These are phyloP conservation scores for Selene dorsalis DNA, from an alignment of 2,797 vertebrate genomes.

Conservation along the genomic window DNA sequence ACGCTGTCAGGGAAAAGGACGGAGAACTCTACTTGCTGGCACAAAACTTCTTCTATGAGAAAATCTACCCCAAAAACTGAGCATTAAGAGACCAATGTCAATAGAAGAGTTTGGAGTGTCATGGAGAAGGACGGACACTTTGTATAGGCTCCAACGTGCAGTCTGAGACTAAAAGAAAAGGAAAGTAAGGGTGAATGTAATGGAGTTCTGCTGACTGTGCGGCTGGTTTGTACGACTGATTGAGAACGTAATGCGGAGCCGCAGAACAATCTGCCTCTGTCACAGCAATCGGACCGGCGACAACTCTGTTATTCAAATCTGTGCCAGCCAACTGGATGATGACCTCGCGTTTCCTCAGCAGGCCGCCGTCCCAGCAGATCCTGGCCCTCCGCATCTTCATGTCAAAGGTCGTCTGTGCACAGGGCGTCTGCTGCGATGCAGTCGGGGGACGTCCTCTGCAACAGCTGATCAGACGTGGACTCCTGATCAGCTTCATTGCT, in stretches of 20 bases:
- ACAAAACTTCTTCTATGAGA: slow-evolving; percentile 99
- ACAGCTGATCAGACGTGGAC: slow-evolving; percentile 36
- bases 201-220: slow-evolving; percentile 23
- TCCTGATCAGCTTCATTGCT: slow-evolving; percentile 29
- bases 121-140: not conserved
- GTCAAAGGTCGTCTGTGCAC: slow-evolving; percentile 49
- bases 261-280: slow-evolving; percentile 21
- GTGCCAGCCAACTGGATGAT: slow-evolving; percentile 52
- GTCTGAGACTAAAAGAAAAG: slow-evolving; percentile 20
- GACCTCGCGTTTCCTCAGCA: slow-evolving; percentile 44
- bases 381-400: slow-evolving; percentile 42
- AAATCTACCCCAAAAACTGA: slow-evolving; percentile 97
- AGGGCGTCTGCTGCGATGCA: slow-evolving; percentile 25
- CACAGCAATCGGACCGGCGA: not conserved
- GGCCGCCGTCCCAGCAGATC: slow-evolving; percentile 47
- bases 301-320: slow-evolving; percentile 25
- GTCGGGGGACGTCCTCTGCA: slow-evolving; percentile 19
- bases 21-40: slow-evolving; percentile 95
- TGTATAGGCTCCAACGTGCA: slow-evolving; percentile 20
- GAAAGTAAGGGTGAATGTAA: slow-evolving; percentile 4
- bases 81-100: slow-evolving; percentile 35
- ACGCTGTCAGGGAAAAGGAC: slow-evolving; percentile 97
- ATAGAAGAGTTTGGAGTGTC: slow-evolving; percentile 1
- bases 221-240: slow-evolving; percentile 18
- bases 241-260: slow-evolving; percentile 22